Conservation (phyloP, 2,113 vertebrate species). For the Hiodon tergisus region DNA sequence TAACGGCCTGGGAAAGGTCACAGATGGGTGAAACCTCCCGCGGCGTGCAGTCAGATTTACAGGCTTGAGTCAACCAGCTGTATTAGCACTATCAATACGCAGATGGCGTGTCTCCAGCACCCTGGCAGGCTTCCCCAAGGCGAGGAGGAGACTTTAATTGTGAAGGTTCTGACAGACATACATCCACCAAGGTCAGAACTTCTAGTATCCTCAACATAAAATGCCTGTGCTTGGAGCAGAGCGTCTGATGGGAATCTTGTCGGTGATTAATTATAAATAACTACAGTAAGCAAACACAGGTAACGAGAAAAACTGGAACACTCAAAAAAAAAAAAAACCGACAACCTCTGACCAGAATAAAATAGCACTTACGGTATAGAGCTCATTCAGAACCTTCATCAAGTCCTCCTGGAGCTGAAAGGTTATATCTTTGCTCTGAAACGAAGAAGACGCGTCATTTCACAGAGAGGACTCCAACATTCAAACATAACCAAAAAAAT, state of each 20-base stretch:
- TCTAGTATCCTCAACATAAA: not conserved
- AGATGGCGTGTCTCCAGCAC: too few relatives aligned
- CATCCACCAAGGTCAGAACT: not conserved
- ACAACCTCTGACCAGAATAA: not conserved
- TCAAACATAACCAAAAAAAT: not conserved
- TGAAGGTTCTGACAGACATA: not conserved
- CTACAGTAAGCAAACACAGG: not conserved
- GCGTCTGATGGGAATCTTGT: too few relatives aligned
- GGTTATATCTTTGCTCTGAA: slow-evolving; percentile 95
- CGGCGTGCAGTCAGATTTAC: not conserved
- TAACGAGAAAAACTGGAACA: not conserved
- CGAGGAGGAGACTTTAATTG: not conserved
- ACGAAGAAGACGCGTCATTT: slow-evolving; percentile 22
- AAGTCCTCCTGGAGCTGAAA: slow-evolving; percentile 97
- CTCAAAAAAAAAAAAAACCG: not conserved
- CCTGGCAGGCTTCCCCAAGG: too few relatives aligned
- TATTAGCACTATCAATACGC: too few relatives aligned
- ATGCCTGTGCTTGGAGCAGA: not conserved
- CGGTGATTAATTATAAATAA: not conserved
- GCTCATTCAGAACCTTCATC: slow-evolving; percentile 98
- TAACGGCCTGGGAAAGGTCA: slow-evolving; percentile 7
- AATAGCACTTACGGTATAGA: slow-evolving; percentile 84
- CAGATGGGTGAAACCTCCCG: not conserved
- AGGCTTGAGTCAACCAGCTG: not conserved
- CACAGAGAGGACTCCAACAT: not conserved